These are phyloP conservation scores for Boloria selene DNA, from an alignment of 2,888 invertebrate species.

Conservation along the genomic window DNA sequence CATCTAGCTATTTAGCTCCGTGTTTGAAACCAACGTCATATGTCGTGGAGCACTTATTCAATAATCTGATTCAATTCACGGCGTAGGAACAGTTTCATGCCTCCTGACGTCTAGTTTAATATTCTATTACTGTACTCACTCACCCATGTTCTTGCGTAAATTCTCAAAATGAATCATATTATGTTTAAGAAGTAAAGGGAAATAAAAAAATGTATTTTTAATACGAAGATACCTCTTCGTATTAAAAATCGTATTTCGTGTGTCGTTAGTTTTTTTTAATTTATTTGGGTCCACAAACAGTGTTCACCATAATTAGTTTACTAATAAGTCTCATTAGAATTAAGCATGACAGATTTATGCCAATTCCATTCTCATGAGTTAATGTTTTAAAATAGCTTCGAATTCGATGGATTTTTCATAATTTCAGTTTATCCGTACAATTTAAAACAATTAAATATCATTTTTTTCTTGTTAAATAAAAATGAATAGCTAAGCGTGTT, in stretches of 20 bases:
- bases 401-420: background rate
- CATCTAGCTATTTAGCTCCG: conserved; percentile 34
- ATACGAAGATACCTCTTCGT: background rate
- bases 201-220: background rate
- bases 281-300: too few species aligned
- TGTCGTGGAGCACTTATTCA: conserved; percentile 68
- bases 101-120: conserved; percentile 68
- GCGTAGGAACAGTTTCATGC: conserved; percentile 69
- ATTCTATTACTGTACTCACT: conserved; percentile 59
- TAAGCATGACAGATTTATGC: too few species aligned
- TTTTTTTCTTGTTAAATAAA: too few species aligned
- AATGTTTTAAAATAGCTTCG: background rate
- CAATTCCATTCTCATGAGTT: background rate
- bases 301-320: too few species aligned
- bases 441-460: too few species aligned
- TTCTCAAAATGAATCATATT: conserved; percentile 15
- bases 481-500: too few species aligned
- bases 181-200: background rate
- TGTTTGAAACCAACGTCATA: conserved; percentile 52
- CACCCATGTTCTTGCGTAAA: conserved; percentile 28
- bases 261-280: background rate
- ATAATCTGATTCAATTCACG: conserved; percentile 71
- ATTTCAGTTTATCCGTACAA: too few species aligned
- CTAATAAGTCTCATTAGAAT: background rate
- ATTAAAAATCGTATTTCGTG: too few species aligned